Conservation (phyloP, 2,797 vertebrate species). For the Prionace glauca region DNA sequence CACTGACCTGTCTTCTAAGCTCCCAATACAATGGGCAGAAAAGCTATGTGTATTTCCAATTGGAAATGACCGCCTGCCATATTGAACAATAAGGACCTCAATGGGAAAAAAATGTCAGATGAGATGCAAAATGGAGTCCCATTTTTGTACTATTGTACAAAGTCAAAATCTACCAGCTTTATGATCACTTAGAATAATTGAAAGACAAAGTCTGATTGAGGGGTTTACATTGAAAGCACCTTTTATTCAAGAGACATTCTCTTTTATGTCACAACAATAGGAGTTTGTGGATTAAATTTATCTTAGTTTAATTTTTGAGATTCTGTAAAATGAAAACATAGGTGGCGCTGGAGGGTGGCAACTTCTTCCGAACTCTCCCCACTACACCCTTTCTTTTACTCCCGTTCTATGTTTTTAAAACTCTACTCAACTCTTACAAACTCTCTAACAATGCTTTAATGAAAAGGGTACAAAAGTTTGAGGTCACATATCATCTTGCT, state of each 20-base stretch:
- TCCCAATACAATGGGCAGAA: neutral
- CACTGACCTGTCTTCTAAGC: neutral
- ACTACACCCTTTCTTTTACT: no score
- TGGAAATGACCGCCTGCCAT: neutral
- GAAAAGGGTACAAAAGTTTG: no score
- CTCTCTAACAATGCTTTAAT: no score
- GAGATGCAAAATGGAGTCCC: neutral
- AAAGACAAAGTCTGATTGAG: neutral
- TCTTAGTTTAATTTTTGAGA: neutral
- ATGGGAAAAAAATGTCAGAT: neutral
- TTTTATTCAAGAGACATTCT: neutral
- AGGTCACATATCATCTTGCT: no score
- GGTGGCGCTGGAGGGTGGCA: no score
- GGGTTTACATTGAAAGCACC: neutral
- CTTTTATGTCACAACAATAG: neutral
- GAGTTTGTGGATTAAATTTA: no score
- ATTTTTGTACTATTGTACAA: neutral
- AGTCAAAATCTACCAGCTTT: neutral
- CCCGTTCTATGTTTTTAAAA: no score
- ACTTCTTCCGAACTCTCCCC: no score
- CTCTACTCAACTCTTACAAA: no score
- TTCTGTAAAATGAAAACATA: neutral
- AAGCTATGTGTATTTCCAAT: neutral
- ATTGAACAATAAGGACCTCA: neutral
- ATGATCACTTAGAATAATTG: neutral